Evolutionary conservation across 2,113 vertebrate species (phyloP).

Genomic region (Patagioenas fasciata): DNA sequence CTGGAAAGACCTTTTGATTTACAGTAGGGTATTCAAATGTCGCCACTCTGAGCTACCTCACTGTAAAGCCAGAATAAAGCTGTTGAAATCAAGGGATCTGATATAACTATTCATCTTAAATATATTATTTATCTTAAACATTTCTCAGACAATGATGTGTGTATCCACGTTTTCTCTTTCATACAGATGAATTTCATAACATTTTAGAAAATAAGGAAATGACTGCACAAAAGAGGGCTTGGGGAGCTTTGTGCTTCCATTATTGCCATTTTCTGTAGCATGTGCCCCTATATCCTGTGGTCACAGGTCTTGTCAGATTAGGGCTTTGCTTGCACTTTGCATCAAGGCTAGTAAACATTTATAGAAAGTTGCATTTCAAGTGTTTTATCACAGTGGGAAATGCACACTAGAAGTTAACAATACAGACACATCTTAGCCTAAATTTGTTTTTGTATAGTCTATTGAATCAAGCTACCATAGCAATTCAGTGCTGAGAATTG

Average conservation of each 20-base stretch:
- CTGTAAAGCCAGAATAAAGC: background rate
- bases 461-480: constrained; percentile 8
- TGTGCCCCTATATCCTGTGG: background rate
- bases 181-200: background rate
- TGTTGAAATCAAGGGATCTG: background rate
- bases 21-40: background rate
- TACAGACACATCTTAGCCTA: background rate
- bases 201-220: background rate
- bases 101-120: background rate
- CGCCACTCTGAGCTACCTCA: background rate
- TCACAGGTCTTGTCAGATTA: background rate
- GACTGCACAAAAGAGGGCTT: background rate
- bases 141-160: background rate
- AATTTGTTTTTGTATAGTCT: background rate
- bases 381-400: background rate
- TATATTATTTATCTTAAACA: background rate
- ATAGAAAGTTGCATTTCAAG: background rate
- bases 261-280: background rate
- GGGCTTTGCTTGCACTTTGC: background rate
- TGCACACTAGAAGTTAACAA: background rate
- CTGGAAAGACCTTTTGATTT: background rate
- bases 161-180: background rate
- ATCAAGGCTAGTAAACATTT: background rate
- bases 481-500: background rate
- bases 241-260: background rate